These are phyloP conservation scores for Botia almorhae DNA, from an alignment of 2,797 vertebrate genomes.

Conservation along the genomic window DNA sequence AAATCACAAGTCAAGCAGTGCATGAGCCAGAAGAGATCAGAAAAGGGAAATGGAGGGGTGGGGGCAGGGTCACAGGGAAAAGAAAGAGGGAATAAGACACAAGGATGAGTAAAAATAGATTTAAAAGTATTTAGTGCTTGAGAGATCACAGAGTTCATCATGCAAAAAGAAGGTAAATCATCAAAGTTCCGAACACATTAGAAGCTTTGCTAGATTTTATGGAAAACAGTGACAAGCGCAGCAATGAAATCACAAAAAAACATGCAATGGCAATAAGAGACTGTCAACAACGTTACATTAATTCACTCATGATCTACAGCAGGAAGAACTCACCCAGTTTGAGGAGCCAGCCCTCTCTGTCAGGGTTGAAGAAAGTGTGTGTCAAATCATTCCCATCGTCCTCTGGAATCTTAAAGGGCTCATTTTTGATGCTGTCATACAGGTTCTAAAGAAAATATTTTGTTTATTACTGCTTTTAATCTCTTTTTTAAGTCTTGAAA, in stretches of 20 bases:
- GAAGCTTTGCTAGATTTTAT: background rate
- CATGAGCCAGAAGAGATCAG: slow-evolving; percentile 59
- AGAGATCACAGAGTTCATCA: slow-evolving; percentile 49
- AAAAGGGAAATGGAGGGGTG: slow-evolving; percentile 36
- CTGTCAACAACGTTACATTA: background rate
- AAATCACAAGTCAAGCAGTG: slow-evolving; percentile 71
- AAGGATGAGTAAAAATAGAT: slow-evolving; percentile 31
- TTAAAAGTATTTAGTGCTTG: slow-evolving; percentile 53
- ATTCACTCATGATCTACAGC: background rate
- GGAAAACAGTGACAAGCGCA: slow-evolving; percentile 22
- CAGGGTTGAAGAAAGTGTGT: slow-evolving; percentile 95
- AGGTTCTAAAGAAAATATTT: slow-evolving; percentile 77
- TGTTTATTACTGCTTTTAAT: no score
- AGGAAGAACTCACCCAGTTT: slow-evolving; percentile 85
- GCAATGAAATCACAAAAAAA: slow-evolving; percentile 44
- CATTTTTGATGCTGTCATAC: slow-evolving; percentile 92
- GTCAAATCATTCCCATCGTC: slow-evolving; percentile 94
- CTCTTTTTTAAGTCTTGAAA: no score
- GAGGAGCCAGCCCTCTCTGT: slow-evolving; percentile 96
- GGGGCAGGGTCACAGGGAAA: slow-evolving; percentile 34
- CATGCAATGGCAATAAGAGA: slow-evolving; percentile 56
- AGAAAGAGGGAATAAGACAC: slow-evolving; percentile 52
- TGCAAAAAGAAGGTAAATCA: slow-evolving; percentile 52
- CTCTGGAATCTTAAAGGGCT: slow-evolving; percentile 95
- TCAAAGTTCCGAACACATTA: slow-evolving; percentile 8